Percentiles rank a stretch among this genome's conserved stretches.
phyloP scores from a whole-genome alignment of 2,888 invertebrate genomes.

The Gibbula magus region DNA sequence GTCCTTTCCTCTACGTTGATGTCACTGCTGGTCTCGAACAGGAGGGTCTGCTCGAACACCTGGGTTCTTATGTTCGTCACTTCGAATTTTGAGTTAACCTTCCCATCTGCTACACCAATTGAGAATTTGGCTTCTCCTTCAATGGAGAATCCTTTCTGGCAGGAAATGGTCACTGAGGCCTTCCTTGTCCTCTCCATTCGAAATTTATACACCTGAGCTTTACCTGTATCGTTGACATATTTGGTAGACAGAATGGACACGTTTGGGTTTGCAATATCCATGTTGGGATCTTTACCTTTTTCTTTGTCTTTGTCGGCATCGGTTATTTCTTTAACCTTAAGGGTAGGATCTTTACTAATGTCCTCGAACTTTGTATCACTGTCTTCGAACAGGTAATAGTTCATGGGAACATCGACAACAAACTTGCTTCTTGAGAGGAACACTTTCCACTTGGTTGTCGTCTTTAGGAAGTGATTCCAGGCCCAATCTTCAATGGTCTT shows the following conservation, averaged over 20 bases:
- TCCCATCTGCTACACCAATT: slow-evolving; percentile 29
- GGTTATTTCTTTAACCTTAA: too few species aligned
- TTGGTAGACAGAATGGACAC: slow-evolving; percentile 33
- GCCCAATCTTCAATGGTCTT: slow-evolving; percentile 32
- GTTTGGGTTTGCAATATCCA: neutral
- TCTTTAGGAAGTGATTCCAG: slow-evolving; percentile 26
- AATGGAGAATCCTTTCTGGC: slow-evolving; percentile 40
- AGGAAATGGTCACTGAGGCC: slow-evolving; percentile 33
- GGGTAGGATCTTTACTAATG: too few species aligned
- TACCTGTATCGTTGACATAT: slow-evolving; percentile 39
- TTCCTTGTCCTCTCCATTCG: slow-evolving; percentile 41
- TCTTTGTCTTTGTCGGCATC: too few species aligned
- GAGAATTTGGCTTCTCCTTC: slow-evolving; percentile 34
- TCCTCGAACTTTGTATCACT: neutral
- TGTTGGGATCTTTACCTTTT: neutral
- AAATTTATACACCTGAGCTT: slow-evolving; percentile 41
- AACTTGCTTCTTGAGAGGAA: slow-evolving; percentile 36
- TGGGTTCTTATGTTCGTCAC: slow-evolving; percentile 38
- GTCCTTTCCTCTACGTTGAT: slow-evolving; percentile 32
- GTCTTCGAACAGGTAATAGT: slow-evolving; percentile 41
- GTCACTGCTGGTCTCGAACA: slow-evolving; percentile 41
- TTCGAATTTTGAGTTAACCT: slow-evolving; percentile 32
- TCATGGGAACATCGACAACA: slow-evolving; percentile 41
- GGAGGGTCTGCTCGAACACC: slow-evolving; percentile 37
- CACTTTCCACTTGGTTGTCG: neutral